Percentiles rank a stretch among this genome's conserved stretches.
Evolutionary conservation across 2,888 invertebrate genomes (phyloP).

Genomic region (Strigamia crassipes): DNA sequence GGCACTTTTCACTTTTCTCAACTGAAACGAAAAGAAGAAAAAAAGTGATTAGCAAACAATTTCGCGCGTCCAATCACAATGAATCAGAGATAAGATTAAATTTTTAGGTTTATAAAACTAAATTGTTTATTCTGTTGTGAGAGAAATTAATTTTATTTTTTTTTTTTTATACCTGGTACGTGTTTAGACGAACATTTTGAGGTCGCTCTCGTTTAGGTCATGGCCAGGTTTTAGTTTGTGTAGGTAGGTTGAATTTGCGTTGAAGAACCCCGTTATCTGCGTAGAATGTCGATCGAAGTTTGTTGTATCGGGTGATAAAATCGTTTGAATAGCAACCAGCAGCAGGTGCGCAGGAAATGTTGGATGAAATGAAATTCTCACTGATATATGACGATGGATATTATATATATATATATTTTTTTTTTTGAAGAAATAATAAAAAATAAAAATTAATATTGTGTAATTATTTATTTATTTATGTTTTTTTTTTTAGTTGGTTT

Average conservation of each 20-base stretch:
- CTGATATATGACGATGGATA: not conserved
- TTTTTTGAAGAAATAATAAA: not conserved
- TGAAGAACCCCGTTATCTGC: not conserved
- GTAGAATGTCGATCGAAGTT: not conserved
- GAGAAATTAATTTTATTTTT: not conserved
- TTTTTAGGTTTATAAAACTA: too few species aligned
- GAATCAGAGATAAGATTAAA: too few species aligned
- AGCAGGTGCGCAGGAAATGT: conserved; percentile 7
- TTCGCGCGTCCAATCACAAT: too few species aligned
- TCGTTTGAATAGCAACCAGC: not conserved
- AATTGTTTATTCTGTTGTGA: not conserved
- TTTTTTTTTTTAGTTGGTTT: not conserved
- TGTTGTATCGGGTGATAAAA: not conserved
- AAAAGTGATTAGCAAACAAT: not conserved
- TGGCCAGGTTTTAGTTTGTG: not conserved
- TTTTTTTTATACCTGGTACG: not conserved
- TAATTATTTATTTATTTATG: not conserved
- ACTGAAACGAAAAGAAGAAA: not conserved
- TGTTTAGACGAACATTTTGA: conserved; percentile 7
- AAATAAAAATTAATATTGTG: not conserved
- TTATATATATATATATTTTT: not conserved
- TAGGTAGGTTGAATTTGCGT: not conserved
- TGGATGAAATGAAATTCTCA: not conserved
- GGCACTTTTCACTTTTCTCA: not conserved
- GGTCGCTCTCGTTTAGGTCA: conserved; percentile 7